Percentiles rank a stretch among this genome's conserved stretches.
Evolutionary conservation across 2,113 vertebrate species (phyloP).

Genomic region (Cyprinodon brontotheroides): DNA sequence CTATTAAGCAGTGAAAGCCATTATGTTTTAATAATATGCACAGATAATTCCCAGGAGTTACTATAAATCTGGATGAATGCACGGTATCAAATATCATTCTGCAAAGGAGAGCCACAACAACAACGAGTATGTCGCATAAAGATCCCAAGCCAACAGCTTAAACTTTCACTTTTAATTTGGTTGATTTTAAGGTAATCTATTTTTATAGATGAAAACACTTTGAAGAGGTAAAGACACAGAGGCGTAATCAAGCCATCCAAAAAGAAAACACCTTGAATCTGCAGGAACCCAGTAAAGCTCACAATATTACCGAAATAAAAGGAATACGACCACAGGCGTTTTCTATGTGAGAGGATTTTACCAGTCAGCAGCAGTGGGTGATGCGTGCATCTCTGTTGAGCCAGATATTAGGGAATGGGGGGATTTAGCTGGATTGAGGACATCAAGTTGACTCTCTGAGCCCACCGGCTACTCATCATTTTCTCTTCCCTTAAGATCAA

Average conservation of each 20-base stretch:
- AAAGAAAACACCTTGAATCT: neutral
- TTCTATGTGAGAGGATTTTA: slow-evolving; percentile 3
- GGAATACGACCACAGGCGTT: slow-evolving; percentile 2
- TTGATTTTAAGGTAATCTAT: neutral
- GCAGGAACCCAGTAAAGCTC: neutral
- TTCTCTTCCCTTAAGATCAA: slow-evolving; percentile 44
- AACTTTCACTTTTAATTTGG: neutral
- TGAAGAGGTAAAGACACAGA: neutral
- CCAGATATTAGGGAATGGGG: slow-evolving; percentile 55
- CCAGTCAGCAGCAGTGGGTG: slow-evolving; percentile 6
- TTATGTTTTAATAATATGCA: slow-evolving; percentile 52
- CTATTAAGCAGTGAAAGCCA: slow-evolving; percentile 47
- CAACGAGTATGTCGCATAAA: slow-evolving; percentile 4
- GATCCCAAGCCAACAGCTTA: neutral
- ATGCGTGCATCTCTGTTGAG: slow-evolving; percentile 15
- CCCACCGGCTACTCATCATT: slow-evolving; percentile 41
- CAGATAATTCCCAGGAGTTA: slow-evolving; percentile 36
- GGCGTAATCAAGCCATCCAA: neutral
- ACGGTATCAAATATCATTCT: slow-evolving; percentile 34
- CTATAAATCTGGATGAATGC: slow-evolving; percentile 46
- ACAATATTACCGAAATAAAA: neutral
- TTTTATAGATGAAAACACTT: neutral
- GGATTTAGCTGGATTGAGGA: slow-evolving; percentile 76
- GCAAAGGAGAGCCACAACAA: slow-evolving; percentile 4
- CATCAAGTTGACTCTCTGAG: slow-evolving; percentile 59